Percentiles rank a stretch among this genome's conserved stretches.
Evolutionary conservation across 1,140 invertebrate species (phyloP).

Genomic region (Cyclina sinensis): DNA sequence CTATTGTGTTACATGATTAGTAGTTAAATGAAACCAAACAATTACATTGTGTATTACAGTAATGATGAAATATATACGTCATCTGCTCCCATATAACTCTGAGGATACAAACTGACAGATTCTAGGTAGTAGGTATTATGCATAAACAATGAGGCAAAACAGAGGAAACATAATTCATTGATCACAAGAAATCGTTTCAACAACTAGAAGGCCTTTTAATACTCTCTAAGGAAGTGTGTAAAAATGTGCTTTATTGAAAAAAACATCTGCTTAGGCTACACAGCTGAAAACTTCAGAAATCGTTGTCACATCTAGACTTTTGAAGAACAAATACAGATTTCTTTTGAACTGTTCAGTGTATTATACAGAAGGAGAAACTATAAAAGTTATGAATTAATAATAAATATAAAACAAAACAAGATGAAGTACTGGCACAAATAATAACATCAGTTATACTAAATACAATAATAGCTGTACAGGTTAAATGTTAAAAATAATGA

Average conservation of each 20-base stretch:
- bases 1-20: slow-evolving; percentile 10
- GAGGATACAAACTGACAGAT: not conserved
- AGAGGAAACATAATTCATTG: not conserved
- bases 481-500: not conserved
- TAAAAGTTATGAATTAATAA: not conserved
- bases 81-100: not conserved
- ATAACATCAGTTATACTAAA: not conserved
- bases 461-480: not conserved
- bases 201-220: too few species aligned
- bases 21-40: not conserved
- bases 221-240: too few species aligned
- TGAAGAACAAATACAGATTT: too few species aligned
- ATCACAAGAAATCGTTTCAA: not conserved
- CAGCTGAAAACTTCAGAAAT: too few species aligned
- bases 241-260: too few species aligned
- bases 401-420: not conserved
- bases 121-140: not conserved
- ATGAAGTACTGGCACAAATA: slow-evolving; percentile 4
- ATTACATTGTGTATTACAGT: not conserved
- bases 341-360: too few species aligned
- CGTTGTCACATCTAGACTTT: too few species aligned
- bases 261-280: too few species aligned
- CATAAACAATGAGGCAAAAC: not conserved
- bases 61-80: not conserved
- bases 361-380: too few species aligned